Evolutionary conservation across 2,888 invertebrate species (phyloP), one percentile per base, ranked within the genome.

Genomic region (Pammene fasciana): DNA sequence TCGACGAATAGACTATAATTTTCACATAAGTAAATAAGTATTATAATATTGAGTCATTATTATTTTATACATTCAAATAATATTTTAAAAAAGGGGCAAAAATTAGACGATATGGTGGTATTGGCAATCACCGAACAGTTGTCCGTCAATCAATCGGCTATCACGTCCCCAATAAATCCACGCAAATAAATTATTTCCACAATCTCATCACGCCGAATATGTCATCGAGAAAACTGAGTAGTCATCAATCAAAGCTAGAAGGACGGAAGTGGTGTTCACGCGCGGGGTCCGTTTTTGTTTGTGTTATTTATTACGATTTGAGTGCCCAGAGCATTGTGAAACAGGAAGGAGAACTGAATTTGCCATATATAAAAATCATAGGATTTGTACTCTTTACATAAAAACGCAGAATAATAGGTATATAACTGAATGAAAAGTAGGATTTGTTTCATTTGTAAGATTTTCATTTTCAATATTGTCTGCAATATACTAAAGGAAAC

Each of bases 201-300:
- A 75, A 77, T 79, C 82, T 78, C 75, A 76, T 79, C 77, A 76
- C 71, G 72, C 75, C 78, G 80, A 83, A 83, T 83, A 81, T 76
- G 79, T 79, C 78, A 80, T 78, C 77, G 75, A 77, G 82, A 81
- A 82, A 80, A 79, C 73, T 73, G 79, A 75, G 73, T 71, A 75
- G 76, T 77, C 82, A 85, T 85, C 83, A 82, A 85, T 85, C 84
- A 84, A 61, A 61, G 61, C 61, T 48, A n/a, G 78, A 65, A 73
- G 71, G 72, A 60, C 74, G 75, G 74, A 73, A 73, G 73, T 67
- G 73, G 74, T 73, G 73, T 70, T 64, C 72, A 64, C 67, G 48
- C 48, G 65, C 70, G 62, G 72, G 74, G 74, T 76, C 73, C 78
- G 80, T 81, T 80, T 81, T 82, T 83, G 78, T 80, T 81, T 80